Conservation (phyloP, 2,797 vertebrate species). For the Lagodon rhomboides region DNA sequence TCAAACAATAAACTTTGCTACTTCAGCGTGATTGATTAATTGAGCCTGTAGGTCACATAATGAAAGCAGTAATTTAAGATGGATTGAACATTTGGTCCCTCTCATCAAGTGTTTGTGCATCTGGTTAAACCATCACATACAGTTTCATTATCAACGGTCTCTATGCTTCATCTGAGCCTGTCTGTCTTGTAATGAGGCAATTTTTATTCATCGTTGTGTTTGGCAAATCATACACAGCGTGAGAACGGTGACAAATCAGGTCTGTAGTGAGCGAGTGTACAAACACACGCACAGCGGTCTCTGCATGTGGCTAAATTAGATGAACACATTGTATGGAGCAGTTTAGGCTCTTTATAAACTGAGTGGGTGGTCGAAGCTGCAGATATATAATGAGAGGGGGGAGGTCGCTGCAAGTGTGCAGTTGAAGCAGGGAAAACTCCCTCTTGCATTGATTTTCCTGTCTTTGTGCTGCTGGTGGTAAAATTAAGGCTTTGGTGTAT, state of each 20-base stretch:
- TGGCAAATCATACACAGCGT: constrained; percentile 31
- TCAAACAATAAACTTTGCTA: background rate
- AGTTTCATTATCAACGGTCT: constrained; percentile 12
- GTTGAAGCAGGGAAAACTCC: constrained; percentile 35
- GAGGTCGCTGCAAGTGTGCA: constrained; percentile 19
- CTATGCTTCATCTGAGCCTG: background rate
- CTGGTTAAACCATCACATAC: background rate
- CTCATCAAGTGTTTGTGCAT: background rate
- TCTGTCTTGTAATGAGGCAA: constrained; percentile 26
- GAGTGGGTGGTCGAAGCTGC: constrained; percentile 40
- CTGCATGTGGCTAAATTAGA: constrained; percentile 35
- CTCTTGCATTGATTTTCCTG: constrained; percentile 57
- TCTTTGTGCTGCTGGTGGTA: constrained; percentile 43
- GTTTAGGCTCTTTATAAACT: constrained; percentile 27
- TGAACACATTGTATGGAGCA: constrained; percentile 25
- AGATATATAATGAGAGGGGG: constrained; percentile 27
- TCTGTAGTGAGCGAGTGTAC: background rate
- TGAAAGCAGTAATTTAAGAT: constrained; percentile 12
- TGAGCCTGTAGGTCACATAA: background rate
- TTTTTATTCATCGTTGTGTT: constrained; percentile 46
- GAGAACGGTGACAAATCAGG: background rate
- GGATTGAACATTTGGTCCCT: background rate
- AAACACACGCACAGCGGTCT: constrained; percentile 27
- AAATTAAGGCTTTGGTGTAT: constrained; percentile 29
- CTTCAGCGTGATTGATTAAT: background rate